phyloP scores from a whole-genome alignment of 2,888 invertebrate species.

The Sarcophaga subvicina region DNA sequence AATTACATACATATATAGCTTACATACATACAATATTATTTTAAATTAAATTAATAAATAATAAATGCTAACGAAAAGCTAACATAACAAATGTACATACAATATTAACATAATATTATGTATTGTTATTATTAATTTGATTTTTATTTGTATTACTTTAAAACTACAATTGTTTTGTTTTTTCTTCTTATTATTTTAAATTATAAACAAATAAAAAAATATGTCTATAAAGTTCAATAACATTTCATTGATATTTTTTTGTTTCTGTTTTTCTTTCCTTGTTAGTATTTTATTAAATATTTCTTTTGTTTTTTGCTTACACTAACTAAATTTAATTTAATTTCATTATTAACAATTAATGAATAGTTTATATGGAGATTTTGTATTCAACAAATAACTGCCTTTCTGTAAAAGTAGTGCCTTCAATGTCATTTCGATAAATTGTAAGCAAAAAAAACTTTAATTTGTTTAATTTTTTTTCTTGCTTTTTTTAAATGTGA shows the following conservation, averaged over 20 bases:
- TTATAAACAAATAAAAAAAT: neutral
- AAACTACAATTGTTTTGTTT: neutral
- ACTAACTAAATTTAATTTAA: conserved; percentile 28
- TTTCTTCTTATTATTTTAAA: neutral
- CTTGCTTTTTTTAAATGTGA: conserved; percentile 30
- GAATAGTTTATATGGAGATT: conserved; percentile 44
- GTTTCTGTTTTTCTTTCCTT: conserved; percentile 29
- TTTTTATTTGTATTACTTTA: neutral
- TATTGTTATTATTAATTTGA: neutral
- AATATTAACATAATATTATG: conserved; percentile 16
- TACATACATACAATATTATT: neutral
- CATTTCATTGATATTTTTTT: conserved; percentile 34
- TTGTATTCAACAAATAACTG: conserved; percentile 19
- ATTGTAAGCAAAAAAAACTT: conserved; percentile 22
- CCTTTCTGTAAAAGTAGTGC: neutral
- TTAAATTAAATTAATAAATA: neutral
- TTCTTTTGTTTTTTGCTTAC: conserved; percentile 43
- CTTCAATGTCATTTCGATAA: conserved; percentile 52
- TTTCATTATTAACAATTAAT: conserved; percentile 44
- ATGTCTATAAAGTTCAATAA: conserved; percentile 53
- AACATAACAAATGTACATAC: conserved; percentile 59
- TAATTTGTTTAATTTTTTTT: conserved; percentile 21
- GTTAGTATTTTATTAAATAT: conserved; percentile 29
- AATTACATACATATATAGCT: conserved; percentile 26
- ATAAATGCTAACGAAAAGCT: conserved; percentile 62